Evolutionary conservation across 2,797 vertebrate species (phyloP), one percentile per base, ranked within the genome.

Genomic region (Sardinella longiceps): DNA sequence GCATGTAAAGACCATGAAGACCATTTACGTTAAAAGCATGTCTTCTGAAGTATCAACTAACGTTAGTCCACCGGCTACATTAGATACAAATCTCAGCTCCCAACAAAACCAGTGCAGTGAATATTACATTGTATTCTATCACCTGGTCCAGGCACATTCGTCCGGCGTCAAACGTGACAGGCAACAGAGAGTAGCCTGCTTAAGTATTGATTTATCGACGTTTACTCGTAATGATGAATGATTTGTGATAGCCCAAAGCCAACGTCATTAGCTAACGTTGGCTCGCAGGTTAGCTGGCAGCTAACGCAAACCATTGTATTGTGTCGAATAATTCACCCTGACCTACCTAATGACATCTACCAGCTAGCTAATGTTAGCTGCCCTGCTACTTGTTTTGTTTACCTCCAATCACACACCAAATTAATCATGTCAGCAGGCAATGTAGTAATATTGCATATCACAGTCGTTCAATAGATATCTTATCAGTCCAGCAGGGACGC

Each of bases 271-370:
- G 45, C 46, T 81, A 48, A 18, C 53, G n/a, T 45, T 82, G 48
- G 80, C 80, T 81, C 25, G 46, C 14, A 77, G 15, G 70, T 33
- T 81, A 81, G 80, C 80, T 81, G 50, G 80, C 25, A 51, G 84
- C 84, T 60, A 66, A 28, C 50, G 11, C 51, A 45, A 39, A 25
- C 37, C 66, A 83, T 25, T 48, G 45, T 43, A 25, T 60, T 70
- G 23, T 30, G 53, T 20, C 30, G n/a, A 83, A 30, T 70, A 30
- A n/a, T 48, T 43, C 60, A 50, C 33, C 18, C 37, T 77, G 70
- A 77, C 70, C 70, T 77, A 77, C 70, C 70, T 77, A 77, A 77
- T 77, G 70, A 77, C 70, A 77, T 77, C 43, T 77, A 77, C 70
- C 18, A 77, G 70, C 18, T 77, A 37, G 70, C 70, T 77, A 39